Evolutionary conservation across 2,888 invertebrate species (phyloP).

Genomic region (Zygaena filipendulae): DNA sequence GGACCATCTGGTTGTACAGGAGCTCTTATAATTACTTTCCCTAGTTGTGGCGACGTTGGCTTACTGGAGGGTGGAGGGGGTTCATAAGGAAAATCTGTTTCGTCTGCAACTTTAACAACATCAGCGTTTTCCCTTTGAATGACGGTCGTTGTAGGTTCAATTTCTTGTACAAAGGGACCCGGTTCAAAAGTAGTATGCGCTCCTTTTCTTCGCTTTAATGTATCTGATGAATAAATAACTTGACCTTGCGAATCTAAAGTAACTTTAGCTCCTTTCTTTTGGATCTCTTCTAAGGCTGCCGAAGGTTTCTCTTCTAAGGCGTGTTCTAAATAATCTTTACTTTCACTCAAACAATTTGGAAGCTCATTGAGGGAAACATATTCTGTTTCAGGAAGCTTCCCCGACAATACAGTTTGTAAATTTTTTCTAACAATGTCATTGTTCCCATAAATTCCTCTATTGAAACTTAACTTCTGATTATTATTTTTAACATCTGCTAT

Average conservation of each 20-base stretch:
- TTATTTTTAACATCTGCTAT: slow-evolving; percentile 86
- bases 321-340: slow-evolving; percentile 51
- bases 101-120: slow-evolving; percentile 45
- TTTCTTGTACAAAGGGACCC: slow-evolving; percentile 83
- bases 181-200: slow-evolving; percentile 90
- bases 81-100: slow-evolving; percentile 58
- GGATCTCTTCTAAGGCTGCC: slow-evolving; percentile 43
- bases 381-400: slow-evolving; percentile 74
- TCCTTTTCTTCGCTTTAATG: slow-evolving; percentile 80
- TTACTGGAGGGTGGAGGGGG: slow-evolving; percentile 43
- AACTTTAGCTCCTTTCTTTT: slow-evolving; percentile 79
- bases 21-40: slow-evolving; percentile 72
- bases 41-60: slow-evolving; percentile 73
- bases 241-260: slow-evolving; percentile 88
- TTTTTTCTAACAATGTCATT: slow-evolving; percentile 76
- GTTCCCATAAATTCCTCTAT: slow-evolving; percentile 67
- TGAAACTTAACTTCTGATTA: slow-evolving; percentile 70
- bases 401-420: slow-evolving; percentile 68
- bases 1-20: slow-evolving; percentile 51
- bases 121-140: slow-evolving; percentile 52
- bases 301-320: slow-evolving; percentile 36
- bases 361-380: slow-evolving; percentile 86
- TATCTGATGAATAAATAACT: slow-evolving; percentile 89
- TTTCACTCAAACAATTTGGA: slow-evolving; percentile 63
- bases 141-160: slow-evolving; percentile 43